Evolutionary conservation across 2,797 vertebrate genomes (phyloP), one percentile per base, ranked within the genome.

Genomic region (Mergus octosetaceus): DNA sequence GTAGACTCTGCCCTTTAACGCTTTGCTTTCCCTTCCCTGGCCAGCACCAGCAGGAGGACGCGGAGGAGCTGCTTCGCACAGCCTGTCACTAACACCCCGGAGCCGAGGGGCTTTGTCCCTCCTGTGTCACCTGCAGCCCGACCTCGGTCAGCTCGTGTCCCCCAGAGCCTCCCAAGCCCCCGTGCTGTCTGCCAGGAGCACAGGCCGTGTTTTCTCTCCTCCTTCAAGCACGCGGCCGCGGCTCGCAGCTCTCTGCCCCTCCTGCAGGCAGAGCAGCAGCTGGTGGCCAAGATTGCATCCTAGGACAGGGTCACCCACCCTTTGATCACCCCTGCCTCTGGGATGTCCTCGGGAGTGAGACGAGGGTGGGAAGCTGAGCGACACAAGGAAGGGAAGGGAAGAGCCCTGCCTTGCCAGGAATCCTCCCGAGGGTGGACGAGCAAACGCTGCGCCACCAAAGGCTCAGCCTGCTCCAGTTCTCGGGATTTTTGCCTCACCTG

Each of bases 71-170:
- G 51, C 9, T 79, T 36, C 38, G 43, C 43, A n/a, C n/a, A 21
- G 45, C 1, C 2, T 3, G 1, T 36, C 45, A 53, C 49, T 15
- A 30, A 17, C 1, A 8, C 18, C 15, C 16, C 41, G 54, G 39
- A 69, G 53, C 47, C 13, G 22, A 18, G 18, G 43, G 47, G 18
- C 78, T 47, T 39, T 12, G 22, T 51, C 28, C 30, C 30, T 51
- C 41, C 49, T 11, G 41, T 20, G n/a, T 38, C 39, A 41, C 41
- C 39, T 34, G 41, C 56, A 45, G 54, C 39, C 32, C 8, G 13
- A 57, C n/a, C 32, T 18, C 53, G 20, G 22, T 10, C 64, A 76
- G 64, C 57, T 32, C 30, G 7, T 24, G 64, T 34, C 27, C 34
- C 45, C 2, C 1, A 2, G 45, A 36, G 13, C 30, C 43, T 36